Conservation (phyloP, 2,113 vertebrate species). For the Nothocercus julius region DNA sequence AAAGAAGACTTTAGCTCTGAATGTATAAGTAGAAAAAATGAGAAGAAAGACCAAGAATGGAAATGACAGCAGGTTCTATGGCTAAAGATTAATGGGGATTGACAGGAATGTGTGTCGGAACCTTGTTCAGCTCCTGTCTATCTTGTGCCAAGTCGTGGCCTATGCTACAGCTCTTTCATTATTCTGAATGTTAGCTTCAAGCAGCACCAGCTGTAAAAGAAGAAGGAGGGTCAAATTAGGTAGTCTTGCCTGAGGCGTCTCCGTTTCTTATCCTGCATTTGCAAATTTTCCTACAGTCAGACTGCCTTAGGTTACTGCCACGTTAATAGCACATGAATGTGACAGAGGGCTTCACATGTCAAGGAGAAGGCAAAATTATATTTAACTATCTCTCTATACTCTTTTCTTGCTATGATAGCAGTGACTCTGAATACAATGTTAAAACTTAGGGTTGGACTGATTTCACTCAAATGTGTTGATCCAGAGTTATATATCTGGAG, state of each 20-base stretch:
- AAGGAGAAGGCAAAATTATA: background rate
- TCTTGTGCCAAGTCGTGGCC: background rate
- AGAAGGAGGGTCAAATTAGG: constrained; percentile 57
- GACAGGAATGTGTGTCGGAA: constrained; percentile 40
- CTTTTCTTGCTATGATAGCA: background rate
- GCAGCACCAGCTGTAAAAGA: constrained; percentile 24
- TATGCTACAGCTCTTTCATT: background rate
- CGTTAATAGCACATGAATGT: background rate
- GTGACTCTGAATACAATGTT: background rate
- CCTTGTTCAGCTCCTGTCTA: background rate
- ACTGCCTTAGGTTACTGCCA: constrained; percentile 19
- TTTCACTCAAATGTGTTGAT: background rate
- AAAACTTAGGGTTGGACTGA: background rate
- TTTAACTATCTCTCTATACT: background rate
- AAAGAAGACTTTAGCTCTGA: background rate
- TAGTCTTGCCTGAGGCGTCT: background rate
- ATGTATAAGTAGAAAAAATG: constrained; percentile 29
- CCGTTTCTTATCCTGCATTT: constrained; percentile 38
- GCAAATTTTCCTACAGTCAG: constrained; percentile 45
- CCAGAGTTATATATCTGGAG: background rate
- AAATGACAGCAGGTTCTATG: background rate
- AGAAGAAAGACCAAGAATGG: background rate
- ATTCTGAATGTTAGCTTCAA: background rate
- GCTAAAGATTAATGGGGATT: constrained; percentile 17
- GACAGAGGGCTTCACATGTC: background rate